These are phyloP conservation scores for Agonopterix heracliana DNA, from an alignment of 2,888 invertebrate genomes.

Conservation along the genomic window DNA sequence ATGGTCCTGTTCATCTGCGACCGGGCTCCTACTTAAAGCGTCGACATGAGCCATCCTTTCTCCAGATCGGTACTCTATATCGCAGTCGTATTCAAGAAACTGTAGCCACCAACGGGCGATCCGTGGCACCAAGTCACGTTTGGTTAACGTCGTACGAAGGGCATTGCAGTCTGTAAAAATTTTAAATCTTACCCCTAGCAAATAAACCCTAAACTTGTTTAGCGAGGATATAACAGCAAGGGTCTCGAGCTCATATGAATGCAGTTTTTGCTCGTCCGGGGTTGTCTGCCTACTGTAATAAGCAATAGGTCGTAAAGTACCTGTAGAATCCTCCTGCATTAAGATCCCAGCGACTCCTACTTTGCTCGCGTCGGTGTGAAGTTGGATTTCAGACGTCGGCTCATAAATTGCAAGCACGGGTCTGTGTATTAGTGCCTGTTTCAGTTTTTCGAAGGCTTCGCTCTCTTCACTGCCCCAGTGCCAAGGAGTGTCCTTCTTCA, in stretches of 20 bases:
- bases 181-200: conserved; percentile 15
- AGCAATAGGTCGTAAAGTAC: conserved; percentile 4
- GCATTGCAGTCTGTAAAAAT: conserved; percentile 18
- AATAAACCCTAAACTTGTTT: conserved; percentile 15
- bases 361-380: conserved; percentile 14
- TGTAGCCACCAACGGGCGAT: conserved; percentile 16
- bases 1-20: background rate
- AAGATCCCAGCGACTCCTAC: conserved; percentile 10
- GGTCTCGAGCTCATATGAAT: conserved; percentile 19
- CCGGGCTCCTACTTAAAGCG: background rate
- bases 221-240: conserved; percentile 13
- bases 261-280: conserved; percentile 15
- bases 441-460: background rate
- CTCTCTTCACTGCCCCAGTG: background rate
- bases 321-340: background rate
- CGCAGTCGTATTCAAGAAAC: conserved; percentile 10
- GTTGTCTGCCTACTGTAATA: conserved; percentile 13
- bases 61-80: background rate
- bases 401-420: conserved; percentile 23
- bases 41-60: conserved; percentile 1
- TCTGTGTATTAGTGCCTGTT: conserved; percentile 4
- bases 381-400: conserved; percentile 14
- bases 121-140: conserved; percentile 14
- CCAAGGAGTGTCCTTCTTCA: conserved; percentile 1
- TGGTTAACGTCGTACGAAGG: conserved; percentile 13